phyloP scores from a whole-genome alignment of 2,888 invertebrate species.

The Aphidius colemani region DNA sequence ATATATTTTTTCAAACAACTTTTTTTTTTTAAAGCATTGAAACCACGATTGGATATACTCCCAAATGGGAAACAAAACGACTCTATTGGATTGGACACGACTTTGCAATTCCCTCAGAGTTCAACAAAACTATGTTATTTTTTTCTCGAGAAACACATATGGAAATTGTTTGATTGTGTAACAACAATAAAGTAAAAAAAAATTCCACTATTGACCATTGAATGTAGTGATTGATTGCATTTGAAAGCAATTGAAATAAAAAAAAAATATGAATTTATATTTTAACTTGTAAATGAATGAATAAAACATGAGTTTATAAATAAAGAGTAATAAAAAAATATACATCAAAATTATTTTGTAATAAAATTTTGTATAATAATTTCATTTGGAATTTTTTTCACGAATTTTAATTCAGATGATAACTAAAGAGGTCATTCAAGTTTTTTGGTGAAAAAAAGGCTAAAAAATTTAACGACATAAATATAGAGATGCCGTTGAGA shows the following conservation, averaged over 20 bases:
- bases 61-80: conserved; percentile 33
- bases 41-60: conserved; percentile 10
- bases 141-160: conserved; percentile 7
- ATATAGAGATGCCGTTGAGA: neutral
- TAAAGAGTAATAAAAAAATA: no score
- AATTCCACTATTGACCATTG: neutral
- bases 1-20: neutral
- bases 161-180: conserved; percentile 1
- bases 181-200: neutral
- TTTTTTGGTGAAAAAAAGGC: conserved; percentile 21
- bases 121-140: conserved; percentile 14
- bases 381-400: no score
- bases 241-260: neutral
- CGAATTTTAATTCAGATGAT: no score
- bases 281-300: neutral
- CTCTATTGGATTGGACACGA: conserved; percentile 30
- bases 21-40: conserved; percentile 12
- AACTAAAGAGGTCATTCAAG: no score
- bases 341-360: neutral
- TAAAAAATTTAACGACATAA: conserved; percentile 41
- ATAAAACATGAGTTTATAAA: no score
- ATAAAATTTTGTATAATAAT: neutral
- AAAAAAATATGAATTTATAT: no score
- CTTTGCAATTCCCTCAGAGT: conserved; percentile 33
- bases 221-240: neutral